Conservation (phyloP, 2,113 vertebrate genomes). For the Ciconia maguari region DNA sequence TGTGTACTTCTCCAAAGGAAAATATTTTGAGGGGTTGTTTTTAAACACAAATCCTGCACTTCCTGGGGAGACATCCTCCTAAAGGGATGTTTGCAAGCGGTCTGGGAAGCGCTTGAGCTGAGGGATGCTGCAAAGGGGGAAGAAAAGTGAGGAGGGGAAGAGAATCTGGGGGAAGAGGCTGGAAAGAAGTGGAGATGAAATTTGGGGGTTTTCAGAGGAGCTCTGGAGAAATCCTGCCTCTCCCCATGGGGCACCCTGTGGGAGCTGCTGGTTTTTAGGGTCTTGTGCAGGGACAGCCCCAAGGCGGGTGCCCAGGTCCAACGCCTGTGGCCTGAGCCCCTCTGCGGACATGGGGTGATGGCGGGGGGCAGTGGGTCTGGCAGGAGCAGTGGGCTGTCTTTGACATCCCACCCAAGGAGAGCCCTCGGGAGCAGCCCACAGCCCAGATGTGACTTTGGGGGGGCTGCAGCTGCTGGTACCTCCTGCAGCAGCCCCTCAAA, state of each 20-base stretch:
- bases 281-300: neutral
- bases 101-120: neutral
- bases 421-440: neutral
- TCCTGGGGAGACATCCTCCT: neutral
- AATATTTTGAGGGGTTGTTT: neutral
- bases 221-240: neutral
- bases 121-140: neutral
- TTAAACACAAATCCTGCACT: neutral
- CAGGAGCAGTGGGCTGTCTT: neutral
- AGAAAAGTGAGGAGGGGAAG: accelerated
- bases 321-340: accelerated
- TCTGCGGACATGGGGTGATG: accelerated
- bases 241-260: accelerated
- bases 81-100: neutral
- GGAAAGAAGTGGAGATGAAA: neutral
- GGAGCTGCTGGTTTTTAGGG: neutral
- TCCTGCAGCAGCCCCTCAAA: neutral
- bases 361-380: accelerated
- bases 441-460: accelerated
- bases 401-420: neutral
- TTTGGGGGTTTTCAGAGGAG: neutral
- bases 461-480: neutral
- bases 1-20: neutral
- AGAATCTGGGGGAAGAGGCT: neutral
- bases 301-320: neutral